These are phyloP conservation scores for Reticulitermes speratus DNA, from an alignment of 1,140 invertebrate species.

Conservation along the genomic window DNA sequence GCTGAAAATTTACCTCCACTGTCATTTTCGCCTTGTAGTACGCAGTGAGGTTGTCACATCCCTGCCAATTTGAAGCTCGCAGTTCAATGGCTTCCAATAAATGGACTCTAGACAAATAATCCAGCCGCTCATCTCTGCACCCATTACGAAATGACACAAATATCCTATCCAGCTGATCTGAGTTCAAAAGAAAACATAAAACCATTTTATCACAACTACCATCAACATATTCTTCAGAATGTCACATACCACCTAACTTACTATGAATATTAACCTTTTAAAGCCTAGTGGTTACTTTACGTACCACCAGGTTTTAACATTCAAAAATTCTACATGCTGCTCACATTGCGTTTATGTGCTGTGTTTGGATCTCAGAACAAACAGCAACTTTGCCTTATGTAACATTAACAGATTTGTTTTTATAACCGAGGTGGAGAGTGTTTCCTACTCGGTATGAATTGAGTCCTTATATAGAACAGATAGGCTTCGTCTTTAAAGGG, in stretches of 20 bases:
- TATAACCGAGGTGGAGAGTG: no score
- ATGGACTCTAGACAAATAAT: constrained; percentile 76
- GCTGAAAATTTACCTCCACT: constrained; percentile 58
- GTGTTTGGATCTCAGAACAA: no score
- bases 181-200: constrained; percentile 35
- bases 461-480: no score
- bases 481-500: no score
- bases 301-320: no score
- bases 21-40: constrained; percentile 81
- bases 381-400: no score
- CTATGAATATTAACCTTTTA: background rate
- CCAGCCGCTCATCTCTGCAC: constrained; percentile 74
- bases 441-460: no score
- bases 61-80: constrained; percentile 81
- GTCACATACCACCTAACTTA: background rate
- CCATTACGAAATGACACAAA: constrained; percentile 85
- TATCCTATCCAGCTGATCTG: constrained; percentile 65
- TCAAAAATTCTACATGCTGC: no score
- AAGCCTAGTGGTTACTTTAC: no score
- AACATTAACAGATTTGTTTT: no score
- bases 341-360: no score
- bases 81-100: constrained; percentile 86
- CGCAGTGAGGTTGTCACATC: constrained; percentile 72
- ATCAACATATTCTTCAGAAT: background rate
- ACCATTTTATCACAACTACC: background rate